phyloP scores from a whole-genome alignment of 2,113 vertebrate species.

The Labeo catla region DNA sequence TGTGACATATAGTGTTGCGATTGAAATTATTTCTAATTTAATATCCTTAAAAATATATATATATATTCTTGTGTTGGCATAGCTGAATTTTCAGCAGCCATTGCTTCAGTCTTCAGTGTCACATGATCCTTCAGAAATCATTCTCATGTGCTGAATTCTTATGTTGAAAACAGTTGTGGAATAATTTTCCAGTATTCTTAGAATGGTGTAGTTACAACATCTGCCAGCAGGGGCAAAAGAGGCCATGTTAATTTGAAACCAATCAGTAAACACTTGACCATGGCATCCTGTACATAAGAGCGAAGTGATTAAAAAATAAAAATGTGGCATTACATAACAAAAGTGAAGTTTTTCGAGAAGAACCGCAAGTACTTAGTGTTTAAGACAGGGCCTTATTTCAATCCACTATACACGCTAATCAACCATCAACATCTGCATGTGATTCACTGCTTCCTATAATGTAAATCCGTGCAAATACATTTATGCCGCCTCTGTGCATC shows the following conservation, averaged over 20 bases:
- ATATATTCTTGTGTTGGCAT: too few relatives aligned
- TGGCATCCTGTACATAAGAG: neutral
- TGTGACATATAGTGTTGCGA: too few relatives aligned
- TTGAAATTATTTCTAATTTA: too few relatives aligned
- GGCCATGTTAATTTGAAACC: neutral
- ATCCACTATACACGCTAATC: neutral
- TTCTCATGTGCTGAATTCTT: too few relatives aligned
- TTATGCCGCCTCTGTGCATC: neutral
- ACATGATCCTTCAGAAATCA: too few relatives aligned
- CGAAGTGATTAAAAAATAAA: neutral
- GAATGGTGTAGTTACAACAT: too few relatives aligned
- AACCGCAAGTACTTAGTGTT: neutral
- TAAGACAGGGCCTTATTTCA: neutral
- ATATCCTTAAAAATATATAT: too few relatives aligned
- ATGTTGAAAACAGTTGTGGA: too few relatives aligned
- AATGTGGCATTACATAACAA: neutral
- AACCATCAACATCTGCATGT: slow-evolving; percentile 6
- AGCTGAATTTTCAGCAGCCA: too few relatives aligned
- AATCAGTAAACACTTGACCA: neutral
- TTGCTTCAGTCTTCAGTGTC: too few relatives aligned
- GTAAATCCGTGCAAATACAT: slow-evolving; percentile 2
- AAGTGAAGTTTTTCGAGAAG: neutral
- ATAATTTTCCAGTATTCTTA: too few relatives aligned
- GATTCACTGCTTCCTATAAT: neutral
- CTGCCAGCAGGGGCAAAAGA: too few relatives aligned